A percentile compares a stretch with the other conserved stretches of the same genome.
These are phyloP conservation scores for Andrena trimmerana DNA, from an alignment of 2,888 invertebrate genomes.

Conservation along the genomic window DNA sequence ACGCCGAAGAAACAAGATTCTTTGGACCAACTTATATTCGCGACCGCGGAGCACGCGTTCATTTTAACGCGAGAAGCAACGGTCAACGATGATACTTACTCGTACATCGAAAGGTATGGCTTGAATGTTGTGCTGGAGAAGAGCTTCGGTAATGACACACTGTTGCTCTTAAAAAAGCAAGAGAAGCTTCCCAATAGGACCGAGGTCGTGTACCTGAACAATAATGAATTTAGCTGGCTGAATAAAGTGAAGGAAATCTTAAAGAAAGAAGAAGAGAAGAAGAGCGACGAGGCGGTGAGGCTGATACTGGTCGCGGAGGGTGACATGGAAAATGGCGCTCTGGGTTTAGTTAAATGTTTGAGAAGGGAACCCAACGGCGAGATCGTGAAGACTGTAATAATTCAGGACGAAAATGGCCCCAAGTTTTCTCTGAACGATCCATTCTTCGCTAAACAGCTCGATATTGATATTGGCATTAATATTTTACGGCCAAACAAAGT, in stretches of 20 bases:
- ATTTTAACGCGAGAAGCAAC: conserved; percentile 74
- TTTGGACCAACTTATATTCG: conserved; percentile 56
- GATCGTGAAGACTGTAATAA: conserved; percentile 88
- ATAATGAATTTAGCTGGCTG: conserved; percentile 83
- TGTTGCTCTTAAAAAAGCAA: conserved; percentile 74
- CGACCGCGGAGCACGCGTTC: conserved; percentile 74
- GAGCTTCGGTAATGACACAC: conserved; percentile 56
- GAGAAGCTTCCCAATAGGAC: conserved; percentile 73
- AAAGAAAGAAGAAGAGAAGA: conserved; percentile 83
- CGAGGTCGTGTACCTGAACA: conserved; percentile 73
- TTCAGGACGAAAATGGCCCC: conserved; percentile 88
- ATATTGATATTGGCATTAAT: conserved; percentile 92
- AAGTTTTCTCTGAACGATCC: conserved; percentile 88
- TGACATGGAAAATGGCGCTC: conserved; percentile 89
- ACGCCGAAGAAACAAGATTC: conserved; percentile 68
- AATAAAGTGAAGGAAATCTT: conserved; percentile 79
- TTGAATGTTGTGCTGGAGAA: conserved; percentile 78
- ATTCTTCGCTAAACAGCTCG: conserved; percentile 89
- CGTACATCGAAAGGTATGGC: conserved; percentile 21
- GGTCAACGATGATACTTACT: conserved; percentile 29
- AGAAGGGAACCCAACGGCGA: conserved; percentile 90
- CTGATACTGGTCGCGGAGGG: conserved; percentile 89
- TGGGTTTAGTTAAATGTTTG: conserved; percentile 95
- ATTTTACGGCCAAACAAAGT: conserved; percentile 86
- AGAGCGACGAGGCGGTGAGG: conserved; percentile 85